Evolutionary conservation across 2,888 invertebrate species (phyloP).

Genomic region (Philopedon plagiatum): DNA sequence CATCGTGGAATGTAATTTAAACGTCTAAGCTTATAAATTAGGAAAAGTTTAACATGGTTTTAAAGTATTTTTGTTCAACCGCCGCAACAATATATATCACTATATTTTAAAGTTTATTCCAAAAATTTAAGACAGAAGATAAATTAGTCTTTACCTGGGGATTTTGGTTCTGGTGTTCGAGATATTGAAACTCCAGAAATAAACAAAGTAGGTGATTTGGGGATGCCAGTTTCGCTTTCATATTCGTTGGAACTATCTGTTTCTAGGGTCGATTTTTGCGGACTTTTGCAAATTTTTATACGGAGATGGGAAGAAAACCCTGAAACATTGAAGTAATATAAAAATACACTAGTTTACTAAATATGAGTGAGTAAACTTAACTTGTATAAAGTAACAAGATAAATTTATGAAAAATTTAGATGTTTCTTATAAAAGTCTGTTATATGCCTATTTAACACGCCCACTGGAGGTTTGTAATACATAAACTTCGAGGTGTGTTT

Average conservation of each 20-base stretch:
- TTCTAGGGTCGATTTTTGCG: constrained; percentile 65
- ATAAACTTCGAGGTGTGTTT: too few species aligned
- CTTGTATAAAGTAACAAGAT: too few species aligned
- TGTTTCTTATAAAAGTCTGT: too few species aligned
- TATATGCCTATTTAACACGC: too few species aligned
- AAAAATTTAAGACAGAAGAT: too few species aligned
- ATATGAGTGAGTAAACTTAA: too few species aligned
- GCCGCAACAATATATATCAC: too few species aligned
- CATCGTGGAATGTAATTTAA: background rate
- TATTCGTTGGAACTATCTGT: constrained; percentile 72
- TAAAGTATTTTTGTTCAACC: too few species aligned
- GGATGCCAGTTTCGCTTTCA: constrained; percentile 73
- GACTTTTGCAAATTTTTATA: constrained; percentile 67
- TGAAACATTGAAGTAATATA: constrained; percentile 32
- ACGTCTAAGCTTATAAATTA: background rate
- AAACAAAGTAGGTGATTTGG: constrained; percentile 73
- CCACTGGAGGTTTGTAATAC: too few species aligned
- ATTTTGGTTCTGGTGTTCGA: constrained; percentile 71
- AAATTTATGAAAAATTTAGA: too few species aligned
- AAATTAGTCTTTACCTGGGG: constrained; percentile 61
- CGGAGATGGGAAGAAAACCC: constrained; percentile 63
- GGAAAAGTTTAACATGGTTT: too few species aligned
- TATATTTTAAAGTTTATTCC: too few species aligned
- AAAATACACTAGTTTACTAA: background rate
- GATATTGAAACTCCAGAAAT: constrained; percentile 74